phyloP scores from a whole-genome alignment of 2,888 invertebrate species.

The Nomada lathburiana region DNA sequence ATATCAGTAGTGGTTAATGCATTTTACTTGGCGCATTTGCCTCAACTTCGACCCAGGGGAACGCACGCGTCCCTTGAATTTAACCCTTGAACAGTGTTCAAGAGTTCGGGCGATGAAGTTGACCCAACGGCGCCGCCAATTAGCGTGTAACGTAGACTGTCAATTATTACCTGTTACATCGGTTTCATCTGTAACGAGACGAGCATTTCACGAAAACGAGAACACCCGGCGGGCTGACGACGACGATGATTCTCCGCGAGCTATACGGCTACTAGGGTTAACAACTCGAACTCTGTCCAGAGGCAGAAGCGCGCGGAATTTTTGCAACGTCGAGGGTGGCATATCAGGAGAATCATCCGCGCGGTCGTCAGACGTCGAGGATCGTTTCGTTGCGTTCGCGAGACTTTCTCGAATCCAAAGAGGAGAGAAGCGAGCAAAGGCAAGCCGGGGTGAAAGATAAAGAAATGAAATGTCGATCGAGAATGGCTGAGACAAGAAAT shows the following conservation, averaged over 20 bases:
- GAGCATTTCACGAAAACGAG: slow-evolving; percentile 30
- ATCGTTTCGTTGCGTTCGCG: slow-evolving; percentile 44
- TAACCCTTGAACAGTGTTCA: background rate
- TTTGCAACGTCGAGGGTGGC: background rate
- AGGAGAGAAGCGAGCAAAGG: background rate
- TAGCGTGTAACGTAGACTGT: slow-evolving; percentile 71
- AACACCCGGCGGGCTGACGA: background rate
- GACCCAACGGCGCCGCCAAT: slow-evolving; percentile 49
- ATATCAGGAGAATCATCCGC: slow-evolving; percentile 24
- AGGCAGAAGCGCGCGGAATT: background rate
- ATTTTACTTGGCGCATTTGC: slow-evolving; percentile 60
- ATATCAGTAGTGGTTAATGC: slow-evolving; percentile 72
- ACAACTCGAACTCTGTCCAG: slow-evolving; percentile 7
- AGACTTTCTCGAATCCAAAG: slow-evolving; percentile 64
- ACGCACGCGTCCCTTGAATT: background rate
- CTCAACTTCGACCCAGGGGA: slow-evolving; percentile 24
- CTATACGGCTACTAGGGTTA: background rate
- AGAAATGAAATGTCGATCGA: background rate
- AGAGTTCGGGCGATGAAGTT: slow-evolving; percentile 12
- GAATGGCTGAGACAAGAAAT: background rate
- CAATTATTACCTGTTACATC: slow-evolving; percentile 71
- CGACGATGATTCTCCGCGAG: slow-evolving; percentile 14
- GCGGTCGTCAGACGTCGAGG: slow-evolving; percentile 7
- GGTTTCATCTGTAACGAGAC: slow-evolving; percentile 54
- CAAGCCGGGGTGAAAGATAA: background rate